A percentile compares a stretch with the other conserved stretches of the same genome.
These are phyloP conservation scores for Anarsia innoxiella DNA, from an alignment of 2,888 invertebrate genomes.

Conservation along the genomic window DNA sequence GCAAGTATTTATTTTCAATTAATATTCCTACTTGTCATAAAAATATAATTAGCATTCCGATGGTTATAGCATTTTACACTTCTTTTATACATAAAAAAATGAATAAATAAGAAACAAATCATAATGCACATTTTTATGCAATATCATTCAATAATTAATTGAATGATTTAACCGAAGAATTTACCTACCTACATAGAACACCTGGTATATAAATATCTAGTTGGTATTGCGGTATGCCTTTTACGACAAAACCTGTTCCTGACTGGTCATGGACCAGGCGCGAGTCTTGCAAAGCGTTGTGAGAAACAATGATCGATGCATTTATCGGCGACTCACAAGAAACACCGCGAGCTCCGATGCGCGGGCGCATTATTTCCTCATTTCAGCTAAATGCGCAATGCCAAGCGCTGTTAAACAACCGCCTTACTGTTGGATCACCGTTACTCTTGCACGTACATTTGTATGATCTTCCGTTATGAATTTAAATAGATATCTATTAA, in stretches of 20 bases:
- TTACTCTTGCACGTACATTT: slow-evolving; percentile 26
- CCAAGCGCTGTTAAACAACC: slow-evolving; percentile 34
- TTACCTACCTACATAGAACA: too few relatives aligned
- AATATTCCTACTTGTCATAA: too few relatives aligned
- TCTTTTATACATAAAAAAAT: too few relatives aligned
- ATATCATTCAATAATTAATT: too few relatives aligned
- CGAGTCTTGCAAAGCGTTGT: not conserved
- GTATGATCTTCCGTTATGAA: slow-evolving; percentile 20
- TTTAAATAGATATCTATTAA: slow-evolving; percentile 8
- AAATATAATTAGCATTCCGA: too few relatives aligned
- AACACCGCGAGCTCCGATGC: slow-evolving; percentile 1
- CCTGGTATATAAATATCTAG: too few relatives aligned
- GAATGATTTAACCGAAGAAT: too few relatives aligned
- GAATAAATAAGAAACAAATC: too few relatives aligned
- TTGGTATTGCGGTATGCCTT: too few relatives aligned
- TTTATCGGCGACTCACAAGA: slow-evolving; percentile 18
- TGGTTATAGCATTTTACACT: too few relatives aligned
- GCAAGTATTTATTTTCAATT: slow-evolving; percentile 63
- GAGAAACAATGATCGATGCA: slow-evolving; percentile 23
- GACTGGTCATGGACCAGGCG: slow-evolving; percentile 1
- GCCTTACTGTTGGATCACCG: slow-evolving; percentile 43
- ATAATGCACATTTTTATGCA: too few relatives aligned
- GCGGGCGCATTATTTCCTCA: slow-evolving; percentile 39
- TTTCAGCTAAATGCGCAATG: slow-evolving; percentile 38
- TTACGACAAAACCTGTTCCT: slow-evolving; percentile 4